These are phyloP conservation scores for Kradibia gibbosae DNA, from an alignment of 1,140 invertebrate species.

Conservation along the genomic window DNA sequence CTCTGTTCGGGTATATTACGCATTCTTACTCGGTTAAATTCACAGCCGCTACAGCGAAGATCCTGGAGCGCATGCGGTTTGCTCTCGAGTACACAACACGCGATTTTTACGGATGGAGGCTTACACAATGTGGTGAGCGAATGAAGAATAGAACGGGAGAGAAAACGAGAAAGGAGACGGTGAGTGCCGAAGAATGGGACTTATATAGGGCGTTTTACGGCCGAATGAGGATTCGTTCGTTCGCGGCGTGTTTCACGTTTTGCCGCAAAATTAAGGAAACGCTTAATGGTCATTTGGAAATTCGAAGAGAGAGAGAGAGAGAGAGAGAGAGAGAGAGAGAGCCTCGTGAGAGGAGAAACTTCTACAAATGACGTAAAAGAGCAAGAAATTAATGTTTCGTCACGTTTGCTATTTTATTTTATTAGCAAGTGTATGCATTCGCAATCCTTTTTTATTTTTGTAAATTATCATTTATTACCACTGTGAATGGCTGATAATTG, in stretches of 20 bases:
- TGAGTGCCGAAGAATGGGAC: slow-evolving; percentile 40
- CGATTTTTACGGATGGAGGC: slow-evolving; percentile 8
- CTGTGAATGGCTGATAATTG: not conserved
- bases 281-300: slow-evolving; percentile 23
- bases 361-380: not conserved
- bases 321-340: not conserved
- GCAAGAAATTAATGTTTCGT: not conserved
- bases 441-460: not conserved
- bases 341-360: too few relatives aligned
- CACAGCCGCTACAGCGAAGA: not conserved
- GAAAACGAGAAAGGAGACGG: not conserved
- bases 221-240: slow-evolving; percentile 3
- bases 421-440: not conserved
- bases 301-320: not conserved
- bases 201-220: slow-evolving; percentile 11
- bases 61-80: not conserved
- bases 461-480: not conserved
- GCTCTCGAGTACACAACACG: not conserved
- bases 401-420: not conserved
- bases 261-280: slow-evolving; percentile 18
- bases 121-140: not conserved
- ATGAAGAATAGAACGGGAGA: not conserved
- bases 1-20: not conserved
- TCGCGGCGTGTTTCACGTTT: not conserved
- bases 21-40: slow-evolving; percentile 6